Evolutionary conservation across 2,888 invertebrate species (phyloP), one percentile per base, ranked within the genome.

Genomic region (Dinocampus coccinellae): DNA sequence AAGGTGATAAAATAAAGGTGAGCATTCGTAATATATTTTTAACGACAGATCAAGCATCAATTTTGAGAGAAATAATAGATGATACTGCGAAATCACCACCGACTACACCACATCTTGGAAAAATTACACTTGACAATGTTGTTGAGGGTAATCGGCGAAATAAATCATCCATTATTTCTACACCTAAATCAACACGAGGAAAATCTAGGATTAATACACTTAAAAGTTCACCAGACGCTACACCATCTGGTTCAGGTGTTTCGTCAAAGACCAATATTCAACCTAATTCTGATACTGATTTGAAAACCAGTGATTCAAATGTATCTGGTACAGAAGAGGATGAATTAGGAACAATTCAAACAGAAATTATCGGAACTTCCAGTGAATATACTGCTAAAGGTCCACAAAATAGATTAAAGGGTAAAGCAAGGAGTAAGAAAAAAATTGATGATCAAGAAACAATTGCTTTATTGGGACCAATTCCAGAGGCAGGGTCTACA

Each of bases 401-500:
- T 3, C 80, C 81, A 0, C 74, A 77, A 34, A 80, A 70, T 73
- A 74, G 89, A 75, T 84, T 90, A 1, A 90, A 91, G 82, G 90
- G 90, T 3, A 89, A 90, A 0, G 89, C 89, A 74, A 89, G 89
- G 74, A 90, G 88, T 75, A 87, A 88, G 11, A 90, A 90, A 78
- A 90, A 90, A 79, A 88, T 89, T 26, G 89, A 89, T 65, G 89
- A 89, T 72, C 89, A 89, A 6, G 89, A 89, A 63, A 89, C 89
- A 0, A 85, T 90, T 0, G 86, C 88, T 0, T 83, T 84, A 0
- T 82, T 91, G 1, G 92, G 92, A 0, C 92, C 91, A 0, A 90
- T 92, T 20, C 91, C 75, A 55, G 79, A 68, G 71, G 79, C 78
- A 0, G 89, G 89, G 16, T 88, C 89, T 74, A 83, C 88, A 83